Conservation (phyloP, 2,113 vertebrate genomes). For the Corvus cornix region DNA sequence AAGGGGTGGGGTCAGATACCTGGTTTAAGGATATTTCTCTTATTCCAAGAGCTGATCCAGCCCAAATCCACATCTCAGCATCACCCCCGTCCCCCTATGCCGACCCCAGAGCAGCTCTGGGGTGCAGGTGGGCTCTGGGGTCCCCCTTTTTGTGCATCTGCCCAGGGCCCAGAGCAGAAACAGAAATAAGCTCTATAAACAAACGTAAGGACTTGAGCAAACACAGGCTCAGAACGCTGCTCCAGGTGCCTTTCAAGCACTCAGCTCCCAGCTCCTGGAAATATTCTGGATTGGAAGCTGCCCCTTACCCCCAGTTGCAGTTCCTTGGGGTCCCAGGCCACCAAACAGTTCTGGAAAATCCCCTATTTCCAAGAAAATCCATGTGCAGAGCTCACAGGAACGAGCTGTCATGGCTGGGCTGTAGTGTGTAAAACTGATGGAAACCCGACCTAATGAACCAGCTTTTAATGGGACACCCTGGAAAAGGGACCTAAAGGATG, state of each 20-base stretch:
- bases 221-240: neutral
- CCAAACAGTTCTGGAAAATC: neutral
- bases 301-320: neutral
- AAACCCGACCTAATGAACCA: rapidly evolving
- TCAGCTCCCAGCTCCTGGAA: neutral
- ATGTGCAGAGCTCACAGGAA: rapidly evolving
- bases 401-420: rapidly evolving
- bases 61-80: neutral
- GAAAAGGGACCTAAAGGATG: rapidly evolving
- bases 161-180: neutral
- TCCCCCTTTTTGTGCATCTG: neutral
- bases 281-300: rapidly evolving
- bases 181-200: neutral
- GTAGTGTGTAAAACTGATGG: neutral
- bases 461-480: rapidly evolving
- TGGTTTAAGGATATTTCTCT: rapidly evolving
- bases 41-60: neutral
- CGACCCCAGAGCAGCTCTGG: neutral
- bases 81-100: rapidly evolving
- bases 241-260: neutral
- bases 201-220: rapidly evolving
- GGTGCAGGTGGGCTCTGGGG: rapidly evolving
- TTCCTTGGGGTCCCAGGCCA: rapidly evolving
- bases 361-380: neutral
- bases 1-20: rapidly evolving